Evolutionary conservation across 2,797 vertebrate genomes (phyloP).

Genomic region (Varecia variegata): DNA sequence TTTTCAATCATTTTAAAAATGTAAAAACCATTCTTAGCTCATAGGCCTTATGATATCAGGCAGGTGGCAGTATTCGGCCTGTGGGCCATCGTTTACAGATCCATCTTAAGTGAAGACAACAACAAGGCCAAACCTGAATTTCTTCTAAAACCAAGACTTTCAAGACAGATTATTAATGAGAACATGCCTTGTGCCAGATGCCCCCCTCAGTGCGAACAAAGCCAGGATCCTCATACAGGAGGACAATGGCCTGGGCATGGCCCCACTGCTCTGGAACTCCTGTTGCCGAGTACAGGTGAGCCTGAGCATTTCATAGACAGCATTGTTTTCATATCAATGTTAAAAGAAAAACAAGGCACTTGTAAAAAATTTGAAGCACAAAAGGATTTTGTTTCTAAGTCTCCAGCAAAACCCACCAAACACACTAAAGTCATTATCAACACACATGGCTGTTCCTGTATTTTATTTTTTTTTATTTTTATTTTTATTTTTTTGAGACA

Average conservation of each 20-base stretch:
- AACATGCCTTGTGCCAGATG: fast-evolving
- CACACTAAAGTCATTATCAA: too few species aligned
- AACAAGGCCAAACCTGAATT: not conserved
- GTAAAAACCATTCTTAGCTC: not conserved
- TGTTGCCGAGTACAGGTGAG: fast-evolving
- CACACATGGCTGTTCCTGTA: too few species aligned
- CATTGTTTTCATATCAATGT: fast-evolving
- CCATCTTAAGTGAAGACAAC: not conserved
- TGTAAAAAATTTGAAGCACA: fast-evolving
- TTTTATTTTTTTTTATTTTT: too few species aligned
- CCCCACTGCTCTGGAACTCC: not conserved
- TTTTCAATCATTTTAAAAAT: not conserved
- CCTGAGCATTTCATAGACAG: too few species aligned
- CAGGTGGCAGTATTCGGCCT: too few species aligned
- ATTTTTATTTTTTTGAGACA: too few species aligned
- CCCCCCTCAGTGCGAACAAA: fast-evolving
- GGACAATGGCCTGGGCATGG: fast-evolving
- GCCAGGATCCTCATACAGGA: not conserved
- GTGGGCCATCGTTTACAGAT: too few species aligned
- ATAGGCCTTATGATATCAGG: too few species aligned
- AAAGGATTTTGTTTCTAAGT: fast-evolving
- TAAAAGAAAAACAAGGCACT: not conserved
- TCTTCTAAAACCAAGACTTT: not conserved
- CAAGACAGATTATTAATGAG: not conserved
- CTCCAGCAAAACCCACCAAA: too few species aligned